Evolutionary conservation across 2,113 vertebrate species (phyloP).

Genomic region (Strix aluco): DNA sequence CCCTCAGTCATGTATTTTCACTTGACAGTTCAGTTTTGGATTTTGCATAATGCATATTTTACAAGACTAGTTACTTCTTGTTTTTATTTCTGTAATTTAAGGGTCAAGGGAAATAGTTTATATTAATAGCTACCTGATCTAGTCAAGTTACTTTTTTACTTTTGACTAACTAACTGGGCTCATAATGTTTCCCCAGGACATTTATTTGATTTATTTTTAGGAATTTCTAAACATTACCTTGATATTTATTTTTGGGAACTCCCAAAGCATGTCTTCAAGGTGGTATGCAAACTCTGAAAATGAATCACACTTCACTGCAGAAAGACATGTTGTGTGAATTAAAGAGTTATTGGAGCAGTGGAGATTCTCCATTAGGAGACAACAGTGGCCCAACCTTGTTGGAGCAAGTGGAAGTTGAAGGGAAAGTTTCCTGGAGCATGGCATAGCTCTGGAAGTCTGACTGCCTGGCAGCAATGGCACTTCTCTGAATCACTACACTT

Average conservation of each 20-base stretch:
- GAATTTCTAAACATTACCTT: neutral
- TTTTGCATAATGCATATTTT: neutral
- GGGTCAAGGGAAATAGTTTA: neutral
- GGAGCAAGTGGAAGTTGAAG: neutral
- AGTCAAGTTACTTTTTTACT: neutral
- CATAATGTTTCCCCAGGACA: neutral
- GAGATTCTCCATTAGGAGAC: neutral
- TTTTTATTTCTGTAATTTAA: slow-evolving; percentile 45
- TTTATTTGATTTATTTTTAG: slow-evolving; percentile 5
- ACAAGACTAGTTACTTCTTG: neutral
- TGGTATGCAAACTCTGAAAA: neutral
- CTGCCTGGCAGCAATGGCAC: neutral
- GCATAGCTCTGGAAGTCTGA: neutral
- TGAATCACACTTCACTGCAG: neutral
- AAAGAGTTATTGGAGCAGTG: neutral
- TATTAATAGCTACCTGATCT: neutral
- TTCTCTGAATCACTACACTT: neutral
- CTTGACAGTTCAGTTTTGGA: neutral
- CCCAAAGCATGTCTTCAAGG: neutral
- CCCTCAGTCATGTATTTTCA: neutral
- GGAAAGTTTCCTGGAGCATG: neutral
- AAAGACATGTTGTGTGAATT: neutral
- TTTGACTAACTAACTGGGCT: neutral
- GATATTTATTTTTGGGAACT: neutral
- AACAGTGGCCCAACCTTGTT: neutral